Percentiles rank a stretch among this genome's conserved stretches.
phyloP scores from a whole-genome alignment of 2,113 vertebrate species.

The Scartelaos histophorus region DNA sequence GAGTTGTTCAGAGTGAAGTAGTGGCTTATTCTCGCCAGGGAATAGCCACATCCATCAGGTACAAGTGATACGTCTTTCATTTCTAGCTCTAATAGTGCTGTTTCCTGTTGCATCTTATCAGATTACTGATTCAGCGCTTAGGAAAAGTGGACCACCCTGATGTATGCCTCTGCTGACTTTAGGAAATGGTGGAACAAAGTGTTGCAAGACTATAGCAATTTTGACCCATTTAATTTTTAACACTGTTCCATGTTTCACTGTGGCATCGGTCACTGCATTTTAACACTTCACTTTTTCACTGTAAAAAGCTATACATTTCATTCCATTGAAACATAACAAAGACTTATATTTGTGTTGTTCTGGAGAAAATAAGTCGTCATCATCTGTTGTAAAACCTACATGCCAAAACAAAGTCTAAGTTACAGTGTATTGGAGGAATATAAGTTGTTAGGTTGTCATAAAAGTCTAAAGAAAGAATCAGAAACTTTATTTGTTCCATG shows the following conservation, averaged over 20 bases:
- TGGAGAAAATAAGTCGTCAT: too few species aligned
- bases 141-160: conserved; percentile 58
- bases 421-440: too few species aligned
- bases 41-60: conserved; percentile 75
- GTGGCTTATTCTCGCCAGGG: conserved; percentile 71
- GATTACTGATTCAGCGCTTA: conserved; percentile 74
- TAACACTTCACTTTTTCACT: not conserved
- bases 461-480: too few species aligned
- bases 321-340: not conserved
- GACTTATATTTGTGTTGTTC: too few species aligned
- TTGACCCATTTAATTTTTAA: not conserved
- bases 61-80: conserved; percentile 69
- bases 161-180: conserved; percentile 60
- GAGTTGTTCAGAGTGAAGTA: conserved; percentile 72
- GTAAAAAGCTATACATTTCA: not conserved
- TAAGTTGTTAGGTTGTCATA: too few species aligned
- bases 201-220: conserved; percentile 6
- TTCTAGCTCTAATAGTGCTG: conserved; percentile 70
- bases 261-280: not conserved
- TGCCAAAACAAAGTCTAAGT: too few species aligned
- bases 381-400: too few species aligned
- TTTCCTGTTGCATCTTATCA: conserved; percentile 71
- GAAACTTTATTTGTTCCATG: too few species aligned
- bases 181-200: conserved; percentile 18
- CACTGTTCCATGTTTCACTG: not conserved